Evolutionary conservation across 2,797 vertebrate genomes (phyloP).

Genomic region (Darevskia nairensis): DNA sequence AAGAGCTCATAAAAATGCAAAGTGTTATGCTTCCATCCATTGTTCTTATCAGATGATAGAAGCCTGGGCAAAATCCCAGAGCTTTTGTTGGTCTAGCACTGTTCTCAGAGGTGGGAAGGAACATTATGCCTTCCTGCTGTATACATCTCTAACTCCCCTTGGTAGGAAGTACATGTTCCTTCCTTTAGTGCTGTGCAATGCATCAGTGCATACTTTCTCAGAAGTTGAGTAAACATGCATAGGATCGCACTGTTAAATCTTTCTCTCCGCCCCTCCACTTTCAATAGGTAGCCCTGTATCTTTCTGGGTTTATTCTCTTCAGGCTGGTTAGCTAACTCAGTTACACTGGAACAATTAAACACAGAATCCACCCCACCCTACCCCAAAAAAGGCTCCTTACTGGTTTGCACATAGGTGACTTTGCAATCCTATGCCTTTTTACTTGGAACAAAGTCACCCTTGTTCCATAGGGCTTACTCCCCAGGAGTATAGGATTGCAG

Average conservation of each 20-base stretch:
- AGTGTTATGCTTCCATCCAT: neutral
- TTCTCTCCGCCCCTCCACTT: too few relatives aligned
- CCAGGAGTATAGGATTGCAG: neutral
- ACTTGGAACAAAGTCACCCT: neutral
- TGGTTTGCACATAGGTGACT: neutral
- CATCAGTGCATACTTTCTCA: neutral
- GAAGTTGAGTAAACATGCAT: neutral
- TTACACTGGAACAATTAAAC: neutral
- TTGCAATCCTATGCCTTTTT: neutral
- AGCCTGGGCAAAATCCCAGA: neutral
- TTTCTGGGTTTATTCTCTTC: neutral
- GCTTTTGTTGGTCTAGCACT: neutral
- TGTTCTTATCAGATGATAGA: neutral
- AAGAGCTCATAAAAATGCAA: neutral
- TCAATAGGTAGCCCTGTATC: neutral
- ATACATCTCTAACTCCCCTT: neutral
- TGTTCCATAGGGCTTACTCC: neutral
- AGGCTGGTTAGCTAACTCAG: neutral
- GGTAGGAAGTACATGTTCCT: neutral
- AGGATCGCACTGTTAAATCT: too few relatives aligned
- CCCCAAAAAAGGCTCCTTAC: neutral
- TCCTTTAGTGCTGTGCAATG: neutral
- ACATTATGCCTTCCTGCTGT: neutral
- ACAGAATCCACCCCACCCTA: neutral
- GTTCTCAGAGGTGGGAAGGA: neutral